Percentiles rank a stretch among this genome's conserved stretches.
Evolutionary conservation across 2,797 vertebrate genomes (phyloP).

Genomic region (Danio kyathit): DNA sequence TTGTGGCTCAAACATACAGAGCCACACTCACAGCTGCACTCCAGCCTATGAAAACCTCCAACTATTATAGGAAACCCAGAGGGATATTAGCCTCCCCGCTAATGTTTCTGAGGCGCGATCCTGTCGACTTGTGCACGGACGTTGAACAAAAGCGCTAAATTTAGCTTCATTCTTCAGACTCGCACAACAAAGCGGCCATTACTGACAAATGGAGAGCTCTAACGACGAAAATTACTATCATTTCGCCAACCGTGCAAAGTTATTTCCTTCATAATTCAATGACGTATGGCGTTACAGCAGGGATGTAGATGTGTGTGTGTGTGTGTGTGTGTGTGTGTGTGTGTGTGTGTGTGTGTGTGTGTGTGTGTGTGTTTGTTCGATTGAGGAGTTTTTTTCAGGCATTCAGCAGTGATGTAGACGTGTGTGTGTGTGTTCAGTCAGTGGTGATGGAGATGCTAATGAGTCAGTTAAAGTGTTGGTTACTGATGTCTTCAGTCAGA

Average conservation of each 20-base stretch:
- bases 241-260: slow-evolving; percentile 3
- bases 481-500: slow-evolving; percentile 46
- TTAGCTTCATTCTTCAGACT: slow-evolving; percentile 47
- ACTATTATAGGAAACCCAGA: slow-evolving; percentile 65
- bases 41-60: slow-evolving; percentile 73
- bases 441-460: slow-evolving; percentile 27
- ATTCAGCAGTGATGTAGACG: no score
- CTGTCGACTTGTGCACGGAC: slow-evolving; percentile 25
- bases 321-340: no score
- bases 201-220: slow-evolving; percentile 28
- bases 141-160: slow-evolving; percentile 60
- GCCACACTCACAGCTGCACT: slow-evolving; percentile 69
- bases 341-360: not conserved
- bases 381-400: no score
- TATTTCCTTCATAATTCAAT: slow-evolving; percentile 33
- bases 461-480: slow-evolving; percentile 52
- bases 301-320: no score
- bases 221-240: slow-evolving; percentile 28
- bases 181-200: slow-evolving; percentile 10
- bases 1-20: slow-evolving; percentile 69
- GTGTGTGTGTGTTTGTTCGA: not conserved
- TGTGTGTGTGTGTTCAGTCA: not conserved
- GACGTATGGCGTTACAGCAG: not conserved
- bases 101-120: slow-evolving; percentile 60
- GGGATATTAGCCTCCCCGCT: slow-evolving; percentile 67